Base-by-base conservation (phyloP, 2,888 invertebrate genomes). In the Auanema sp. region DNA sequence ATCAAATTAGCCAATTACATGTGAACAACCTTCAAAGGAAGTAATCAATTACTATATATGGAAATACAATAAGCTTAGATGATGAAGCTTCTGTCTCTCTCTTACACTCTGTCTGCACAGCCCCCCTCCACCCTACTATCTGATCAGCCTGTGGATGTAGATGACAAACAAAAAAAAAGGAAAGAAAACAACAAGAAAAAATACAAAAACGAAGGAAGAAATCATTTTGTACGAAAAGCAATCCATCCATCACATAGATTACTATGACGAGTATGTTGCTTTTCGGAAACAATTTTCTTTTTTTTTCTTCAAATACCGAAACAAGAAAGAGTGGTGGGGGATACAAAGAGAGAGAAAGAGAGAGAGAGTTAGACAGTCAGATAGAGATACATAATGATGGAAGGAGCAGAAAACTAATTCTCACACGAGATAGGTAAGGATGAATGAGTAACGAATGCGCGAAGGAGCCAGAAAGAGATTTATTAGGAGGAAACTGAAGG, bases 311-410 rank as follows among this genome's bases (percentile, higher is more conserved):
- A 33, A 33, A 33, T 8, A 5, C 33, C 33, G 33, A 33, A 33
- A 33, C 33, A 33, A 52, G 24, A 52, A 6, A 24, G 24, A 52
- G 52, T 8, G 24, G 12, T 2, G 10, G 52, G 5, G 18, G 8
- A 8, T 8, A 5, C 4, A 33, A 8, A 33, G 33, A 33, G 33
- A 33, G 33, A 33, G 33, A 52, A 10, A 52, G 52, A 16, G 52
- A 52, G 52, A 21, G 52, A 52, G 24, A 52, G 24, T 6, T 21
- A n/a, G 24, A 52, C n/a, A 50, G 51, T 16, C 11, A 50, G 11
- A 16, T 16, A 50, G 11, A 16, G 51, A 55, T 40, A n/a, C 14
- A 55, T 5, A 55, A 18, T 41, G 14, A 8, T 2, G 21, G 23
- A n/a, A 58, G 2, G 33, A 21, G 25, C 14, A n/a, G 49, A 44